A percentile compares a stretch with the other conserved stretches of the same genome.
phyloP scores from a whole-genome alignment of 2,888 invertebrate species.

The Thalpophila matura region DNA sequence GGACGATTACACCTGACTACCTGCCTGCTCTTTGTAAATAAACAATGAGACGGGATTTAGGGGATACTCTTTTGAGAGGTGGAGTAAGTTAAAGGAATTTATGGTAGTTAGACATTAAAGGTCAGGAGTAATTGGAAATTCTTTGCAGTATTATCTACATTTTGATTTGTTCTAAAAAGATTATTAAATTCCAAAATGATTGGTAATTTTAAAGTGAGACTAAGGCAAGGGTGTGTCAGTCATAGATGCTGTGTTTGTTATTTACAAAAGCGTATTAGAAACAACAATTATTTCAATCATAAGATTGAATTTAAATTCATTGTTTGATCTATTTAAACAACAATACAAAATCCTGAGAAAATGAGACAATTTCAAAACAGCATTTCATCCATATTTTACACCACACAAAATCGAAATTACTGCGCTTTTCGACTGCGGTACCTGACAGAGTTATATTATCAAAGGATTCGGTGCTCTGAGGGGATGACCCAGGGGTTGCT shows the following conservation, averaged over 20 bases:
- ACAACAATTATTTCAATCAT: too few species aligned
- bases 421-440: constrained; percentile 66
- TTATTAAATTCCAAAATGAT: background rate
- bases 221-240: background rate
- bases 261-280: background rate
- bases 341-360: too few species aligned
- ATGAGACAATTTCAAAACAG: background rate
- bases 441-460: constrained; percentile 74
- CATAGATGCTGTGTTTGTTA: background rate
- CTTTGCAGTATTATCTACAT: background rate
- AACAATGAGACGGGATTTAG: constrained; percentile 74
- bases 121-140: background rate
- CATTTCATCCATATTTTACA: constrained; percentile 38
- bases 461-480: constrained; percentile 69
- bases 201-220: background rate
- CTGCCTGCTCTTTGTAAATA: constrained; percentile 78
- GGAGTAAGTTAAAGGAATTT: constrained; percentile 43
- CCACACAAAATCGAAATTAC: constrained; percentile 64
- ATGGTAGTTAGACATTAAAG: background rate
- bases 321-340: too few species aligned
- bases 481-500: constrained; percentile 45
- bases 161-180: too few species aligned
- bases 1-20: constrained; percentile 45
- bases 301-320: too few species aligned
- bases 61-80: constrained; percentile 51